phyloP scores from a whole-genome alignment of 2,113 vertebrate genomes.

The Acinonyx jubatus region DNA sequence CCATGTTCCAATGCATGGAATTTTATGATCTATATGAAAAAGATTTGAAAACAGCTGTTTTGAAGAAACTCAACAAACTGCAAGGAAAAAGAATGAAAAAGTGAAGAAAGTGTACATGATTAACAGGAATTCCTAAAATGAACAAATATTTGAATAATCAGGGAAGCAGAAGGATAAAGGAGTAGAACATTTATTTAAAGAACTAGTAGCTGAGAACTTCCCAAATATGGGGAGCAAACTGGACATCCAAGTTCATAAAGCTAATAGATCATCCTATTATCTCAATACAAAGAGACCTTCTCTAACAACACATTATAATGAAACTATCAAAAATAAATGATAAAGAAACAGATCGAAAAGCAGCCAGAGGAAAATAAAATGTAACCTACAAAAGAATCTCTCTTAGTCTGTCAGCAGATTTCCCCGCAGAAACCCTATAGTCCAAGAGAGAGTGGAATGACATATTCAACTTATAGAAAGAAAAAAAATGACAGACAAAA shows the following conservation, averaged over 20 bases:
- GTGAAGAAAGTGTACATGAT: not conserved
- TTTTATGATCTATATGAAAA: not conserved
- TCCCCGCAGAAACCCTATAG: not conserved
- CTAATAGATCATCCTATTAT: not conserved
- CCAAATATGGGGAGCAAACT: not conserved
- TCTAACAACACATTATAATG: not conserved
- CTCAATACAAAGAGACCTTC: not conserved
- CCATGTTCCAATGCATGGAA: not conserved
- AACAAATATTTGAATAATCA: not conserved
- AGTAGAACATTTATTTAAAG: not conserved
- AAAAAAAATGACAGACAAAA: not conserved
- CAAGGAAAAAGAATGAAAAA: not conserved
- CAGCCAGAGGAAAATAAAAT: not conserved
- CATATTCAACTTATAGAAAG: not conserved
- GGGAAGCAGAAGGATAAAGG: not conserved
- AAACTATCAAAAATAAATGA: not conserved
- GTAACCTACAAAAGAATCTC: not conserved
- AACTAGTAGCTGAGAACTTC: not conserved
- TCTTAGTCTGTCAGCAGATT: not conserved
- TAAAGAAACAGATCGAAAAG: not conserved
- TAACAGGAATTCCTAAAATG: not conserved
- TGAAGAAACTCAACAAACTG: not conserved
- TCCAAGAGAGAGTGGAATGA: not conserved
- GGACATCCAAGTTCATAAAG: not conserved
- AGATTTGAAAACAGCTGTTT: not conserved